Percentiles rank a stretch among this genome's conserved stretches.
phyloP scores from a whole-genome alignment of 2,797 vertebrate species.

The Urophycis tenuis region DNA sequence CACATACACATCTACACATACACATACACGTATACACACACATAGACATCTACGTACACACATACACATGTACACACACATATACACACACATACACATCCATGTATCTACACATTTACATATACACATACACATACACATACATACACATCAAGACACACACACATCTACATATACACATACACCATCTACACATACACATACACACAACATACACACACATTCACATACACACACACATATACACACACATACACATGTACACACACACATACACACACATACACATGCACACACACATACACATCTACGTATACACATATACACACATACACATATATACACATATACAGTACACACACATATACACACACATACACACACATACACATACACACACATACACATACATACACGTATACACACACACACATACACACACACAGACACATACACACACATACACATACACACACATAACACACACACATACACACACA shows the following conservation, averaged over 20 bases:
- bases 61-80: too few species aligned
- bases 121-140: too few species aligned
- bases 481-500: too few species aligned
- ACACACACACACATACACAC: not conserved
- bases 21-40: too few species aligned
- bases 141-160: too few species aligned
- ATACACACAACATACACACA: constrained; percentile 1
- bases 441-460: not conserved
- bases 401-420: not conserved
- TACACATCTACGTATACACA: not conserved
- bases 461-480: not conserved
- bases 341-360: too few species aligned
- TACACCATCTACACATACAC: not conserved
- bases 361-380: not conserved
- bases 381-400: not conserved
- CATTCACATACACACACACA: not conserved
- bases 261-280: not conserved
- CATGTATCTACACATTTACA: too few species aligned
- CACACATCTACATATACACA: constrained; percentile 15
- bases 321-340: not conserved
- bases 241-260: not conserved
- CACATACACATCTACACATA: too few species aligned
- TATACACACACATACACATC: too few species aligned
- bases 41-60: too few species aligned
- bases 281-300: not conserved